Conservation (phyloP, 2,888 invertebrate species). For the Timema podura region DNA sequence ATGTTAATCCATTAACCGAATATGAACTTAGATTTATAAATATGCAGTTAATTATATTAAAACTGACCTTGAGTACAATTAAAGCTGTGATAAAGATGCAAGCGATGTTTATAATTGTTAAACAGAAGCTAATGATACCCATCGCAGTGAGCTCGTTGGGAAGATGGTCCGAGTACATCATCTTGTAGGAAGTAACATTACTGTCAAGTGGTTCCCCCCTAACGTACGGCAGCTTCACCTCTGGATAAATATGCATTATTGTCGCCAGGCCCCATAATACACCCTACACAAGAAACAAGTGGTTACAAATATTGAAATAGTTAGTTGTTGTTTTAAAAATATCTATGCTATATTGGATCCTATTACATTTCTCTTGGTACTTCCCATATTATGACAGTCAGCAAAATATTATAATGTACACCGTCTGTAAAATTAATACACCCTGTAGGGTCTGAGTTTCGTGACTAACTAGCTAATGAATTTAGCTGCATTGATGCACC, state of each 20-base stretch:
- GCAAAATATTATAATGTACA: too few species aligned
- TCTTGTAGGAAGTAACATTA: constrained; percentile 11
- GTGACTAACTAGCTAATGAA: too few species aligned
- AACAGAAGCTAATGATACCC: constrained; percentile 72
- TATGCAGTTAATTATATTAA: too few species aligned
- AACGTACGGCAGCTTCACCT: constrained; percentile 64
- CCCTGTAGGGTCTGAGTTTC: too few species aligned
- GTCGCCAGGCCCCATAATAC: constrained; percentile 70
- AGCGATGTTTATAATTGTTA: constrained; percentile 76
- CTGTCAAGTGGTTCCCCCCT: constrained; percentile 57
- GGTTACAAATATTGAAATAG: background rate
- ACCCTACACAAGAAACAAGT: constrained; percentile 49
- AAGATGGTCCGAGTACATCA: constrained; percentile 63
- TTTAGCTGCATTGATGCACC: too few species aligned
- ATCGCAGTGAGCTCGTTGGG: constrained; percentile 73
- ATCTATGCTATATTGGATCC: background rate
- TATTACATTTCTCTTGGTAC: background rate
- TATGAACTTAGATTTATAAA: too few species aligned
- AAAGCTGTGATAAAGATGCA: constrained; percentile 80
- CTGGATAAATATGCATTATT: constrained; percentile 65
- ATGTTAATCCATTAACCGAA: too few species aligned
- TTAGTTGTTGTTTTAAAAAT: background rate
- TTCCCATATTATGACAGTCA: too few species aligned
- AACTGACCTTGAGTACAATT: constrained; percentile 62
- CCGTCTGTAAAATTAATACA: too few species aligned